Conservation (phyloP, 1,140 invertebrate species). For the Druon quercuslanigerum region DNA sequence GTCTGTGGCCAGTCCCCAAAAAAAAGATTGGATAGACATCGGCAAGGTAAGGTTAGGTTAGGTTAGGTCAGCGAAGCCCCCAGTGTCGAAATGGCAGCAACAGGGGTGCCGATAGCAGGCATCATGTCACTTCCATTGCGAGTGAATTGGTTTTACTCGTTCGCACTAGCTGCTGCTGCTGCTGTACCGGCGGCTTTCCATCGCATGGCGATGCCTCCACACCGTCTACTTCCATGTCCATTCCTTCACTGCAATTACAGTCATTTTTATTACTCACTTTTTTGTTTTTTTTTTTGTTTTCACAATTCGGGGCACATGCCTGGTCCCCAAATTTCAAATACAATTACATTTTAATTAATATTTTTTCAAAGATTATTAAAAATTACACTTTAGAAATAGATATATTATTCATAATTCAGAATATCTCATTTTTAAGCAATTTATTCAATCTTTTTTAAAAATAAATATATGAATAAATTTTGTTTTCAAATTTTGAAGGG, state of each 20-base stretch:
- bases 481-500: too few species aligned
- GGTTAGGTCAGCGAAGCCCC: constrained; percentile 70
- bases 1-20: constrained; percentile 58
- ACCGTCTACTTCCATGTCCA: constrained; percentile 71
- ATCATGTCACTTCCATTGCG: constrained; percentile 76
- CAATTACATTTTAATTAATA: too few species aligned
- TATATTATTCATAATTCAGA: too few species aligned
- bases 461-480: too few species aligned
- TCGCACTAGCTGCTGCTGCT: constrained; percentile 69
- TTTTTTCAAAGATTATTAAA: too few species aligned
- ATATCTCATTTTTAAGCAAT: too few species aligned
- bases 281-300: too few species aligned
- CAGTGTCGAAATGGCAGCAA: constrained; percentile 70
- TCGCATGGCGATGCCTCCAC: constrained; percentile 69
- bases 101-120: constrained; percentile 73
- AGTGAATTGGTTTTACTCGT: constrained; percentile 73
- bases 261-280: constrained; percentile 4
- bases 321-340: background rate
- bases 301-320: background rate
- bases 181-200: constrained; percentile 57
- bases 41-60: constrained; percentile 60
- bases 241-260: constrained; percentile 67
- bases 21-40: constrained; percentile 50
- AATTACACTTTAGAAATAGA: too few species aligned
- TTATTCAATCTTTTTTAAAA: too few species aligned